Evolutionary conservation across 2,113 vertebrate species (phyloP), one percentile per base, ranked within the genome.

Genomic region (Gallinago media): DNA sequence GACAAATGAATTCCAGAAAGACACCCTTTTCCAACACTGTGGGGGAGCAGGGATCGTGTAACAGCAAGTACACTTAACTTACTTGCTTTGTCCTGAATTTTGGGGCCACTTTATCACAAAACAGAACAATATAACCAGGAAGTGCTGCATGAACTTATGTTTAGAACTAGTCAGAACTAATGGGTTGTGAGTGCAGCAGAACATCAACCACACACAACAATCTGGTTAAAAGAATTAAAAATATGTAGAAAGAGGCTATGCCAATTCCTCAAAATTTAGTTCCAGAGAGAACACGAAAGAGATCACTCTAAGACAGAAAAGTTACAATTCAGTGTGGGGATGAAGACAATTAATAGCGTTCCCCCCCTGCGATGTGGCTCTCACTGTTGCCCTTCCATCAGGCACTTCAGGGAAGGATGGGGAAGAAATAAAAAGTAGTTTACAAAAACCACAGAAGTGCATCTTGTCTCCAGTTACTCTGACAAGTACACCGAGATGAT

Each of bases 111-210:
- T 46, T 13, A 85, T 32, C 15, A 56, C 23, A 52, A 38, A 65
- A 29, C 15, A 16, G 63, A 29, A 54, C 6, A 66, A 34, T 2
- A 4, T 20, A 46, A 54, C 22, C 11, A 20, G 11, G 44, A 59
- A 21, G 20, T 11, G 19, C n/a, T 50, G 50, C 0, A 0, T 8
- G 23, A 79, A 22, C 50, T 29, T 20, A 34, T 0, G 1, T 52
- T 31, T 26, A 25, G 25, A 19, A n/a, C 3, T 0, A 0, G 29
- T 32, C 50, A 50, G 74, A 62, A 70, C 32, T 8, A 31, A 36
- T 0, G 0, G 32, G 50, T 23, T 54, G 8, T 4, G 18, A 47
- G 21, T 3, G 6, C 18, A 70, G 38, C 31, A 42, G 46, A 22
- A 59, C 20, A 72, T 7, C 27, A 94, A 34, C 13, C 54, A 78